A percentile compares a stretch with the other conserved stretches of the same genome.
Conservation (phyloP, 1,140 invertebrate species). For the Panonychus citri region DNA sequence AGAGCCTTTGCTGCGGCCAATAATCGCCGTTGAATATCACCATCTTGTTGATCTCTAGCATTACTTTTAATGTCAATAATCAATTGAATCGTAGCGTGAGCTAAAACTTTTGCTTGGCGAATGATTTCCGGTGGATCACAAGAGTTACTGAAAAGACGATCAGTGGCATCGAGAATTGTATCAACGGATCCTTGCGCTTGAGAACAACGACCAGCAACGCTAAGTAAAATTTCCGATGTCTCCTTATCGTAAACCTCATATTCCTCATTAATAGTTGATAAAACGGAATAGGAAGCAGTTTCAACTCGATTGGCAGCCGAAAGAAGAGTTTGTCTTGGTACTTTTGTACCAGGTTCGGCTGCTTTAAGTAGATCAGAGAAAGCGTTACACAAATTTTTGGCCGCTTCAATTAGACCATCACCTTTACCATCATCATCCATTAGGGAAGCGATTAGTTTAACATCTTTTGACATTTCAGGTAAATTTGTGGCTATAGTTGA, state of each 20-base stretch:
- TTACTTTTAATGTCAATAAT: slow-evolving; percentile 51
- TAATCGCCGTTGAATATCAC: slow-evolving; percentile 63
- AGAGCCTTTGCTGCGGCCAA: slow-evolving; percentile 73
- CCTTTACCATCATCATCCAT: slow-evolving; percentile 62
- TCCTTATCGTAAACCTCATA: slow-evolving; percentile 37
- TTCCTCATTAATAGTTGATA: slow-evolving; percentile 84
- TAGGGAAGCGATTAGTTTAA: slow-evolving; percentile 78
- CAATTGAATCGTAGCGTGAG: slow-evolving; percentile 26
- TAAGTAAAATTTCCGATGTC: slow-evolving; percentile 48
- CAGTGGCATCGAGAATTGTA: slow-evolving; percentile 67
- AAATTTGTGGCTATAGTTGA: slow-evolving; percentile 88
- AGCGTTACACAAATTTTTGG: slow-evolving; percentile 65
- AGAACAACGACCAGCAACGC: slow-evolving; percentile 27
- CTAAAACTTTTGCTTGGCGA: slow-evolving; percentile 66
- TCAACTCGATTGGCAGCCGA: slow-evolving; percentile 83
- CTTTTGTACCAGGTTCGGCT: slow-evolving; percentile 73
- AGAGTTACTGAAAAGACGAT: slow-evolving; percentile 55
- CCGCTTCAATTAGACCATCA: slow-evolving; percentile 67
- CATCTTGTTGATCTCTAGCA: slow-evolving; percentile 60
- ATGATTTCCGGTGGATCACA: slow-evolving; percentile 85
- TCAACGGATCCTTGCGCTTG: slow-evolving; percentile 45
- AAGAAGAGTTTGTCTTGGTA: slow-evolving; percentile 72
- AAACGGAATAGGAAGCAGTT: slow-evolving; percentile 74
- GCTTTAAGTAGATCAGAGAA: slow-evolving; percentile 84
- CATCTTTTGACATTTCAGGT: slow-evolving; percentile 82